phyloP scores from a whole-genome alignment of 2,888 invertebrate genomes.

The Andrena marginata region DNA sequence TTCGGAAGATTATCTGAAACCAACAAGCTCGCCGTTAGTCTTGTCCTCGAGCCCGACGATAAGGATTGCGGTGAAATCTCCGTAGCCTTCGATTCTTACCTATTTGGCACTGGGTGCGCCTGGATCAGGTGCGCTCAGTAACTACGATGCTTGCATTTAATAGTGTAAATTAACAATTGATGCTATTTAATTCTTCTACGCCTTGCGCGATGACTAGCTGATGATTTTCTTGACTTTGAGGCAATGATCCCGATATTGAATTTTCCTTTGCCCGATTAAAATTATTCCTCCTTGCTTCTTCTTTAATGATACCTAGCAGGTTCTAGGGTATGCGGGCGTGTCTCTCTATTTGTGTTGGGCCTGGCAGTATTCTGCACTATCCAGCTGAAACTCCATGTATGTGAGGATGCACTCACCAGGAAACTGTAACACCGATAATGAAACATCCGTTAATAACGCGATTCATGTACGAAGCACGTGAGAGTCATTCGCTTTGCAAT shows the following conservation, averaged over 20 bases:
- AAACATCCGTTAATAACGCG: not conserved
- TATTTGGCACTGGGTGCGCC: slow-evolving; percentile 82
- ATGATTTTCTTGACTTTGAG: slow-evolving; percentile 75
- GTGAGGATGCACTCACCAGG: slow-evolving; percentile 95
- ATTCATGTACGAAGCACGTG: not conserved
- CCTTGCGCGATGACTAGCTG: slow-evolving; percentile 81
- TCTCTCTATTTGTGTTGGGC: slow-evolving; percentile 97
- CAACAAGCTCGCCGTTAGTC: too few species aligned
- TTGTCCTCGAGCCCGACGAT: too few species aligned
- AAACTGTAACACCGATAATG: slow-evolving; percentile 88
- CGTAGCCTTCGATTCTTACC: slow-evolving; percentile 67
- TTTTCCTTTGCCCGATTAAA: slow-evolving; percentile 54
- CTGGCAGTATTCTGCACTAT: slow-evolving; percentile 99
- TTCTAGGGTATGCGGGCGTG: slow-evolving; percentile 74
- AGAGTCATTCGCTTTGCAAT: too few species aligned
- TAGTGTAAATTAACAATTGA: slow-evolving; percentile 78
- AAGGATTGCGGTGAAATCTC: too few species aligned
- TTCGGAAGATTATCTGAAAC: slow-evolving; percentile 83
- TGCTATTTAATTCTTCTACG: slow-evolving; percentile 81
- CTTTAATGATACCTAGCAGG: slow-evolving; percentile 68
- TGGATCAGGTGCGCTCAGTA: slow-evolving; percentile 78
- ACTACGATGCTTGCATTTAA: slow-evolving; percentile 78
- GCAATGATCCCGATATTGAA: slow-evolving; percentile 72
- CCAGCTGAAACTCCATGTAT: slow-evolving; percentile 99
- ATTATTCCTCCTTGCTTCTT: slow-evolving; percentile 47